Base-by-base conservation (phyloP, 2,888 invertebrate genomes). In the Callyntrura guangdongensis region DNA sequence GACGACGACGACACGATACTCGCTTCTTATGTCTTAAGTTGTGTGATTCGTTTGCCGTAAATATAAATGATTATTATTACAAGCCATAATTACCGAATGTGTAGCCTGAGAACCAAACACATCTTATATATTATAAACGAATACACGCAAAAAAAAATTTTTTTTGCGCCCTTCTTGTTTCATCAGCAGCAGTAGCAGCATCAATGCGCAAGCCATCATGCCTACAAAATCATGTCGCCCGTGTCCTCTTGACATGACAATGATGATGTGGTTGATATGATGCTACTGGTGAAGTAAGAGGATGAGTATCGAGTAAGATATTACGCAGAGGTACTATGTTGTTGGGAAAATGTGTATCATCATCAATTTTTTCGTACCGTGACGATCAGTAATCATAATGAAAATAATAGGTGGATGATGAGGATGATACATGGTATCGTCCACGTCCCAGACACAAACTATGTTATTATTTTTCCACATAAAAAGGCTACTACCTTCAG, bases 221-320 rank as follows among this genome's bases (percentile, higher is more conserved):
- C 36, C 67, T 27, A 11, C 9, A 74, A 74, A 74, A 49, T 74
- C 74, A 74, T 74, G 49, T 74, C 22, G 20, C 74, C 74, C 47
- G 47, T 74, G 74, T 74, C 74, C 49, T 74, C 74, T 20, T 72
- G 72, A 72, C 72, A 72, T 69, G 69, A 69, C 17, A 45, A 69
- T 64, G 61, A 64, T 64, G 22, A 69, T 45, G 69, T 45, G 69
- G 5, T 36, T 36, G 3, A 36, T 2, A 2, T 11, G 69, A 45
- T 45, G 69, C 4, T 25, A 9, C 4, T 22, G 22, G 11, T 20
- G 9, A 5, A 53, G 9, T 53, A 14, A 14, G 53, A 53, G 22
- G 25, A 22, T 11, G 61, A 8, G 69, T 45, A 17, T 2, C 12
- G 27, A 64, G 53, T 53, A 53, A 53, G 64, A 14, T n/a, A n/a